A percentile compares a stretch with the other conserved stretches of the same genome.
Evolutionary conservation across 2,113 vertebrate genomes (phyloP).

Genomic region (Felis chaus): DNA sequence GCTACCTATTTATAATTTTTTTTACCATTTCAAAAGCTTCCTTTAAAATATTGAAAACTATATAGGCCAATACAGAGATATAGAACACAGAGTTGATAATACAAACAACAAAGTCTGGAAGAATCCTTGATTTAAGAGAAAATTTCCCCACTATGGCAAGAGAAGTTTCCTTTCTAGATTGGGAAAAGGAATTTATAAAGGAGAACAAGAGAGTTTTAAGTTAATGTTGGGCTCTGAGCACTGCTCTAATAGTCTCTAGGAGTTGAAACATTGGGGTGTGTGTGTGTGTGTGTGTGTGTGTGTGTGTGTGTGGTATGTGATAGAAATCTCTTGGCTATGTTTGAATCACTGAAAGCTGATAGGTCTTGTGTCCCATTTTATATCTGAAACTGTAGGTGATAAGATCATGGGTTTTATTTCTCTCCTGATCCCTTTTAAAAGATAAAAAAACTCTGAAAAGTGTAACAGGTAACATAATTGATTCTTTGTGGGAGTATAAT

Average conservation of each 20-base stretch:
- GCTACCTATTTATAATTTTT: not conserved
- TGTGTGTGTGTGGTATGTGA: not conserved
- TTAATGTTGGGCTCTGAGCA: not conserved
- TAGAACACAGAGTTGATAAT: not conserved
- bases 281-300: not conserved
- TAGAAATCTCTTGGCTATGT: not conserved
- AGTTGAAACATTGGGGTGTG: not conserved
- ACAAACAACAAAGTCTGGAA: not conserved
- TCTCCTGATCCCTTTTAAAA: not conserved
- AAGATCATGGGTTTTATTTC: not conserved
- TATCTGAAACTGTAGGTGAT: not conserved
- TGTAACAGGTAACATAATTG: not conserved
- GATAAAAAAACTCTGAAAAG: not conserved
- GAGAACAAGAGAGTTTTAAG: not conserved
- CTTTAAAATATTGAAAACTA: constrained; percentile 31
- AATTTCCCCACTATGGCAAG: not conserved
- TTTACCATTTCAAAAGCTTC: not conserved
- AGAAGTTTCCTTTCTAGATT: not conserved
- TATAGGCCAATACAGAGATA: not conserved
- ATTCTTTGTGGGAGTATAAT: not conserved
- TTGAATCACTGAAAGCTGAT: not conserved
- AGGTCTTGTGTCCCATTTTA: not conserved
- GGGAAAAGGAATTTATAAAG: not conserved
- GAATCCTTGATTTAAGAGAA: not conserved
- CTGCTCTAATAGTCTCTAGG: not conserved